phyloP scores from a whole-genome alignment of 35 echinoderm and acorn worm genomes.

The Ptychodera flava region DNA sequence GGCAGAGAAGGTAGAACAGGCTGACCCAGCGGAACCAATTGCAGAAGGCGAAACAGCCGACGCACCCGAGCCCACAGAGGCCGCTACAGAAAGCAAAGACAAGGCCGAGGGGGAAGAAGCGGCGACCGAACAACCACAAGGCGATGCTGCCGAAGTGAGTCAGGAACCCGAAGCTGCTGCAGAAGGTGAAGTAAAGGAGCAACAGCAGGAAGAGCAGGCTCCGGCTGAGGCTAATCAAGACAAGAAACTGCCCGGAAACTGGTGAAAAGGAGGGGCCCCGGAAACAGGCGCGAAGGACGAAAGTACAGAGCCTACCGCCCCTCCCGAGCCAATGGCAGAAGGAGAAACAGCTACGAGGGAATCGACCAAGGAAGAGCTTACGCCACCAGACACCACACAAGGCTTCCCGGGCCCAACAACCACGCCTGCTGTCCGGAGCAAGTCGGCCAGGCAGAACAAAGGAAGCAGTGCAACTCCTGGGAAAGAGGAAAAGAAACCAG shows the following conservation, averaged over 20 bases:
- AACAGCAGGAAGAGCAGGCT: neutral
- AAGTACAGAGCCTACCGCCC: neutral
- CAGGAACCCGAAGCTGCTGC: neutral
- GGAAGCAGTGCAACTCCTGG: neutral
- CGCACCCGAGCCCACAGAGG: slow-evolving; percentile 1
- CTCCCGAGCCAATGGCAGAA: neutral
- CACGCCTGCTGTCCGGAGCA: neutral
- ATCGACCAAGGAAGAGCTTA: neutral
- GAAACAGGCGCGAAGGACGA: neutral
- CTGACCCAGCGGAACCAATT: neutral
- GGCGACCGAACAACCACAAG: neutral
- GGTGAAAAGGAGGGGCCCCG: neutral
- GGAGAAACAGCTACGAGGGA: neutral
- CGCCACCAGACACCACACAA: neutral
- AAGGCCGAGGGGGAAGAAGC: neutral
- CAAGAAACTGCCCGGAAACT: neutral
- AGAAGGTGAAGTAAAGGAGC: neutral
- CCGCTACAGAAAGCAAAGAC: neutral
- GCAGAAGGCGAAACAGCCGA: slow-evolving; percentile 15
- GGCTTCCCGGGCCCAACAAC: neutral
- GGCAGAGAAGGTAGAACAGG: neutral
- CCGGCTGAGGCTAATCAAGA: neutral
- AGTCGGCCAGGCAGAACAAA: neutral
- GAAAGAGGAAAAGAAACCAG: neutral
- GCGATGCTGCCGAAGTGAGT: neutral